Percentiles rank a stretch among this genome's conserved stretches.
Evolutionary conservation across 2,797 vertebrate genomes (phyloP).

Genomic region (Steatocranus sp.): DNA sequence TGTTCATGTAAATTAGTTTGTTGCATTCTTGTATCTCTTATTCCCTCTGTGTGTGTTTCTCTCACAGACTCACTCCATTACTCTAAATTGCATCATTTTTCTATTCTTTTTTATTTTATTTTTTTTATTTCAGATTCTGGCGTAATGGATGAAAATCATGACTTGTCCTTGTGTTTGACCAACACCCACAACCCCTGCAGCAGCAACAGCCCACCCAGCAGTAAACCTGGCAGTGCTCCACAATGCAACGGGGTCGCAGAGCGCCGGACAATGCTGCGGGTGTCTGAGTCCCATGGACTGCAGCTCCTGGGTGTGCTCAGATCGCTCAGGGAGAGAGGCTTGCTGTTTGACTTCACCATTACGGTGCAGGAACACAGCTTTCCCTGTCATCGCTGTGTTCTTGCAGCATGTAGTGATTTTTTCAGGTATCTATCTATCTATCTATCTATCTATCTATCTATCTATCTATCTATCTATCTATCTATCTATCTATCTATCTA

Average conservation of each 20-base stretch:
- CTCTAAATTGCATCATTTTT: neutral
- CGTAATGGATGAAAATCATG: constrained; percentile 49
- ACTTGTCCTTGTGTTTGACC: neutral
- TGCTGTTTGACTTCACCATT: constrained; percentile 93
- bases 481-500: neutral
- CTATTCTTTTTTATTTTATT: neutral
- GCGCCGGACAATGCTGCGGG: constrained; percentile 76
- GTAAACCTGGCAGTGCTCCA: constrained; percentile 57
- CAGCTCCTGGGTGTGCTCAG: constrained; percentile 85
- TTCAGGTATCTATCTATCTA: constrained; percentile 78
- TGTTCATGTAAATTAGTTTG: neutral
- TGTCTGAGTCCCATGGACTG: constrained; percentile 86
- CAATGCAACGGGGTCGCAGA: constrained; percentile 77
- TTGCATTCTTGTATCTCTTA: neutral
- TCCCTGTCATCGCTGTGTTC: constrained; percentile 93
- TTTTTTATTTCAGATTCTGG: neutral
- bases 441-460: neutral
- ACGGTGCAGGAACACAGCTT: constrained; percentile 83
- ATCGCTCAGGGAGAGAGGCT: constrained; percentile 85
- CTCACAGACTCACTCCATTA: neutral
- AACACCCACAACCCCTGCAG: neutral
- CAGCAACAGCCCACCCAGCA: neutral
- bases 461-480: neutral
- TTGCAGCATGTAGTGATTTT: constrained; percentile 96
- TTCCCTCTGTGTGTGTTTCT: neutral